Conservation (phyloP, 1,140 invertebrate species). For the Bombus terrestris region DNA sequence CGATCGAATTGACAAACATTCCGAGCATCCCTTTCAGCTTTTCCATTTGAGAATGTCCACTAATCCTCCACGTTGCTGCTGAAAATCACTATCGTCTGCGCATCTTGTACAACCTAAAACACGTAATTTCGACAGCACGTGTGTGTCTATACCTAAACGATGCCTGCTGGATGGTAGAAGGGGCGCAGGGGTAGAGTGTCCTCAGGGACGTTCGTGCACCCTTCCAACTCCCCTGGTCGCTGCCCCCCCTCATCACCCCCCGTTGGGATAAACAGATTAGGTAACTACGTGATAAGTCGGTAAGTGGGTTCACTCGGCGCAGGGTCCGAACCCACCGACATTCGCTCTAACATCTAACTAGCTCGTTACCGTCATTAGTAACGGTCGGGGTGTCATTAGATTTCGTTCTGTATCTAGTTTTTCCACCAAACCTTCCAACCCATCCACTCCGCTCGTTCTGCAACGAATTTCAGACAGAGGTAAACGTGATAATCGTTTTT, state of each 20-base stretch:
- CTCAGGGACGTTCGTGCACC: constrained; percentile 78
- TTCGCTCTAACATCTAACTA: constrained; percentile 82
- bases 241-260: constrained; percentile 58
- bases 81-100: not conserved
- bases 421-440: constrained; percentile 64
- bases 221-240: constrained; percentile 65
- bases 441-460: too few relatives aligned
- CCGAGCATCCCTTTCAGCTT: too few relatives aligned
- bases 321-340: constrained; percentile 75
- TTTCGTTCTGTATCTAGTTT: constrained; percentile 80
- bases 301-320: constrained; percentile 82
- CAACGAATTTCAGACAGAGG: not conserved
- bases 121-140: constrained; percentile 22
- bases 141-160: constrained; percentile 34
- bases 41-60: not conserved
- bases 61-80: too few relatives aligned
- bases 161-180: constrained; percentile 65
- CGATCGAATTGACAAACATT: too few relatives aligned
- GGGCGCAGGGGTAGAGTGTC: constrained; percentile 56
- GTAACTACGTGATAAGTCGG: constrained; percentile 84
- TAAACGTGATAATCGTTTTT: not conserved
- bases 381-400: constrained; percentile 83
- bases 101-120: not conserved
- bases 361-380: constrained; percentile 83
- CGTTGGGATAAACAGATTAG: constrained; percentile 83